Conservation (phyloP, 2,888 invertebrate species). For the Melanchra persicariae region DNA sequence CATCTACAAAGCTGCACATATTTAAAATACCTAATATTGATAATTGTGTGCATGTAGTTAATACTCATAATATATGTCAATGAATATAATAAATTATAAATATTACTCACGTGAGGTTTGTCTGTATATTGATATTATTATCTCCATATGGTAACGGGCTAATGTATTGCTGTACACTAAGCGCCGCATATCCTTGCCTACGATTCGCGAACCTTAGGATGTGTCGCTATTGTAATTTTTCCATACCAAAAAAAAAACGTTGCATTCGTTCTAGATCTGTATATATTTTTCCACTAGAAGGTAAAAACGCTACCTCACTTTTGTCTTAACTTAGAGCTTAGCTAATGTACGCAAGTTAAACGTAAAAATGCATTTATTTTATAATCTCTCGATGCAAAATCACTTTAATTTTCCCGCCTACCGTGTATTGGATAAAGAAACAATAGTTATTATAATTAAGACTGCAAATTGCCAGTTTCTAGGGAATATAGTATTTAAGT, state of each 20-base stretch:
- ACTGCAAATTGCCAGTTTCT: slow-evolving; percentile 88
- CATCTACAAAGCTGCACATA: slow-evolving; percentile 89
- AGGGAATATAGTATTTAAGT: slow-evolving; percentile 80
- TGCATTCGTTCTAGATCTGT: slow-evolving; percentile 86
- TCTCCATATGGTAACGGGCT: slow-evolving; percentile 75
- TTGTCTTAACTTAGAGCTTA: slow-evolving; percentile 88
- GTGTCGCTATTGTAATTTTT: slow-evolving; percentile 74
- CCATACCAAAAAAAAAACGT: slow-evolving; percentile 80
- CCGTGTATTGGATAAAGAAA: slow-evolving; percentile 59
- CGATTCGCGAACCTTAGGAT: slow-evolving; percentile 65
- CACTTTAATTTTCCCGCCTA: slow-evolving; percentile 65
- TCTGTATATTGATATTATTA: slow-evolving; percentile 78
- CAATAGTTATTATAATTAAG: slow-evolving; percentile 82
- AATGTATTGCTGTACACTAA: slow-evolving; percentile 66
- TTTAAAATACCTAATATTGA: slow-evolving; percentile 80
- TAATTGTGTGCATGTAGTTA: slow-evolving; percentile 86
- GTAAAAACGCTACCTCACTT: slow-evolving; percentile 91
- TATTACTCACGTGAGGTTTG: slow-evolving; percentile 80
- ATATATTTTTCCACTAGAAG: slow-evolving; percentile 89
- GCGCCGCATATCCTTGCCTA: slow-evolving; percentile 66
- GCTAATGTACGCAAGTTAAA: slow-evolving; percentile 75
- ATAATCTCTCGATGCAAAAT: slow-evolving; percentile 54
- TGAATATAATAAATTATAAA: slow-evolving; percentile 79
- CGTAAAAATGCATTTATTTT: slow-evolving; percentile 66
- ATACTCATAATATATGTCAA: slow-evolving; percentile 85